Conservation (phyloP, 2,113 vertebrate species). For the Gadus chalcogrammus region DNA sequence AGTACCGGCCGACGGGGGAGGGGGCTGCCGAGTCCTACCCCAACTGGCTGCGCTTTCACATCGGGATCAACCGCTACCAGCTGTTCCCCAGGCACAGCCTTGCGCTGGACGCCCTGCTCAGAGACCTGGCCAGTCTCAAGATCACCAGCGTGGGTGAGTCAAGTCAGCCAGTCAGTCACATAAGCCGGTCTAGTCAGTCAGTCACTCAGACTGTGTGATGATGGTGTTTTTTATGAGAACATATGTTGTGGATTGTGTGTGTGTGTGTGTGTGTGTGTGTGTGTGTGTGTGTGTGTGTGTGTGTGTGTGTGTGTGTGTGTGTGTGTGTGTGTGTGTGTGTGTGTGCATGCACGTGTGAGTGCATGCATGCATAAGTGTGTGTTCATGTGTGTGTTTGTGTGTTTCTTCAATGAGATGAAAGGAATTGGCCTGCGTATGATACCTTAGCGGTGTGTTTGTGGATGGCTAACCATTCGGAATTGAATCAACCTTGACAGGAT, state of each 20-base stretch:
- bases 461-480: too few species aligned
- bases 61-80: slow-evolving; percentile 94
- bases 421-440: too few species aligned
- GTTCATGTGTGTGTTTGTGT: slow-evolving; percentile 1
- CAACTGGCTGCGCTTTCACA: slow-evolving; percentile 97
- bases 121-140: slow-evolving; percentile 84
- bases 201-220: too few species aligned
- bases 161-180: not conserved
- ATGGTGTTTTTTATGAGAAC: too few species aligned
- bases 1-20: slow-evolving; percentile 80
- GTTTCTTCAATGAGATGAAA: not conserved
- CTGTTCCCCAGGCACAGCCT: slow-evolving; percentile 86
- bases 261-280: too few species aligned
- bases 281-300: not conserved
- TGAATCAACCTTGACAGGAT: too few species aligned
- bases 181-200: slow-evolving; percentile 66
- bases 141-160: slow-evolving; percentile 93
- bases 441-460: too few species aligned
- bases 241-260: too few species aligned
- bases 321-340: slow-evolving; percentile 2
- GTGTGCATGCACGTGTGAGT: too few species aligned
- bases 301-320: slow-evolving; percentile 2
- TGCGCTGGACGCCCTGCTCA: slow-evolving; percentile 81
- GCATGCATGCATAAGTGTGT: not conserved
- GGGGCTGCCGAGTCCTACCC: slow-evolving; percentile 85